Base-by-base conservation (phyloP, 2,888 invertebrate genomes). In the Agonopterix heracliana region DNA sequence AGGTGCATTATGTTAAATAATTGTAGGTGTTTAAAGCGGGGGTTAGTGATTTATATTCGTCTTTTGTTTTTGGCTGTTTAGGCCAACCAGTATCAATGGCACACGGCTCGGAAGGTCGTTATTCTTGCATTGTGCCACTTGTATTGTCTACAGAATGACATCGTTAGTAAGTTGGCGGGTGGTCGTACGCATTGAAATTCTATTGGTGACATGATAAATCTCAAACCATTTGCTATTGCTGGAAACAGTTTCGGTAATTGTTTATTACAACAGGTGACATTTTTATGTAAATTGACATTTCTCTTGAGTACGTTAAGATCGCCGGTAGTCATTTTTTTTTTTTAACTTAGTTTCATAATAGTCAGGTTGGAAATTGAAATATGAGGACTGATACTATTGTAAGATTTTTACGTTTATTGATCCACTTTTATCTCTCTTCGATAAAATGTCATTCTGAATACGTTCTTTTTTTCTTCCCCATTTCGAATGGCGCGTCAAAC, bases 21-120 rank as follows among this genome's bases (percentile, higher is more conserved):
- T 51, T 34, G 45, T 48, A 53, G 49, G 34, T 41, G 46, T 41
- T 45, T 41, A 13, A n/a, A 41, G 13, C 9, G 41, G 41, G 56
- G 69, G 63, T 66, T 63, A 35, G 80, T 87, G 86, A 88, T 88
- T 88, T 88, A 87, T 86, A 78, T 71, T 67, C 75, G 63, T 80
- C 85, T 84, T 83, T 88, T 86, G 87, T 87, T 88, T 87, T 86
- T 86, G 83, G 73, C 70, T 85, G 78, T 85, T 87, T 82, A 81
- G 26, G 78, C 78, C 69, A 71, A 74, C 70, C 68, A 68, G 79
- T 80, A 79, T 82, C 83, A 81, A 82, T 81, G 74, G 77, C 65
- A 63, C 65, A 68, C 74, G 72, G 75, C 76, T 78, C 63, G 71
- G 77, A 80, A 75, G 74, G 82, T 83, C 83, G 84, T 86, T 86